Evolutionary conservation across 2,888 invertebrate species (phyloP).

Genomic region (Arrhopalites spinosus): DNA sequence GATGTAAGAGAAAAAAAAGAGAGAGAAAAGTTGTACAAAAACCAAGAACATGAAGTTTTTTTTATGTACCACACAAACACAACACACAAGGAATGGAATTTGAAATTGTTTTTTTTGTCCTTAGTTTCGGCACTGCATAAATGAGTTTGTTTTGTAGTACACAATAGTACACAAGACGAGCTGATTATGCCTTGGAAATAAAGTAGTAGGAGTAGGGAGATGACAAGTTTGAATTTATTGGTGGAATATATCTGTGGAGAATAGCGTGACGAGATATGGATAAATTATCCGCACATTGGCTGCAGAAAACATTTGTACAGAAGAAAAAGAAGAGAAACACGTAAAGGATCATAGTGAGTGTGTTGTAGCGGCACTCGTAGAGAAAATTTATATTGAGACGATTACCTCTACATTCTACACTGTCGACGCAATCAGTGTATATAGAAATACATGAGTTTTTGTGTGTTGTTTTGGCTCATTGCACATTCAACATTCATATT

Average conservation of each 20-base stretch:
- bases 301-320: constrained; percentile 26
- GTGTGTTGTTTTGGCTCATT: constrained; percentile 39
- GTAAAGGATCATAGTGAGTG: background rate
- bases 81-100: background rate
- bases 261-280: constrained; percentile 34
- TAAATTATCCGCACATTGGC: constrained; percentile 32
- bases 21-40: too few relatives aligned
- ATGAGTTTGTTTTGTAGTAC: background rate
- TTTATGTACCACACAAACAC: background rate
- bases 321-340: constrained; percentile 10
- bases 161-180: background rate
- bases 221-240: constrained; percentile 17
- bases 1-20: background rate
- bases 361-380: constrained; percentile 17
- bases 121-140: too few relatives aligned
- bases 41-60: background rate
- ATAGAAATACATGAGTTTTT: constrained; percentile 17
- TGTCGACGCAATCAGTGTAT: constrained; percentile 31
- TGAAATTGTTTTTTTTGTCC: background rate
- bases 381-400: constrained; percentile 24
- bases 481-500: constrained; percentile 43
- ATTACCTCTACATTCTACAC: constrained; percentile 13
- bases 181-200: background rate
- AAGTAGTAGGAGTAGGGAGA: background rate
- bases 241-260: constrained; percentile 25